Evolutionary conservation across 2,797 vertebrate species (phyloP).

Genomic region (Oreochromis mossambicus): DNA sequence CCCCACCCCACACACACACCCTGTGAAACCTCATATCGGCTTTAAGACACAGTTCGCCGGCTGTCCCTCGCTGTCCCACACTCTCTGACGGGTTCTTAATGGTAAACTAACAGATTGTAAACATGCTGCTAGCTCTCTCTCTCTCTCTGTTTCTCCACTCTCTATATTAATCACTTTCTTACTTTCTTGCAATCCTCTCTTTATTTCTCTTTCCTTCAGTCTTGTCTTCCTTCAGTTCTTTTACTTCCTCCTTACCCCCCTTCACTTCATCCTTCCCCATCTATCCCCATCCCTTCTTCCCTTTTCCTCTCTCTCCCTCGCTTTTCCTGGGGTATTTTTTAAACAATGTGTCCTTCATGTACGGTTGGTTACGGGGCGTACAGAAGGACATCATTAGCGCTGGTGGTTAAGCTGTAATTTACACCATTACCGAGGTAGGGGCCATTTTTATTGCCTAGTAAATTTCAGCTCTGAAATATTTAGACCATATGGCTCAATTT

Average conservation of each 20-base stretch:
- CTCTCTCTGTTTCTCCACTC: conserved; percentile 18
- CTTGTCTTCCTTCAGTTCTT: conserved; percentile 12
- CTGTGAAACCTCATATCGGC: conserved; percentile 36
- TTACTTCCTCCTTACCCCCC: conserved; percentile 77
- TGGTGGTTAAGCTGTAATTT: conserved; percentile 99
- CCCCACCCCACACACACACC: neutral
- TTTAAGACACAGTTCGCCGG: conserved; percentile 51
- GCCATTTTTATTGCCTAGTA: conserved; percentile 99
- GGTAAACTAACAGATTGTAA: conserved; percentile 97
- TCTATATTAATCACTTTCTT: conserved; percentile 34
- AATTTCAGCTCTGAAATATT: conserved; percentile 99
- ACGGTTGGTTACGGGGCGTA: conserved; percentile 98
- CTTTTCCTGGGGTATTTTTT: conserved; percentile 91
- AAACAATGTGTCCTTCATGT: conserved; percentile 99
- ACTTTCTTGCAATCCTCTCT: conserved; percentile 1
- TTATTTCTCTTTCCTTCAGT: neutral
- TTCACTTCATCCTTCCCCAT: conserved; percentile 82
- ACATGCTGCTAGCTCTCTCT: conserved; percentile 80
- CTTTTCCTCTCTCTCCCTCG: conserved; percentile 70
- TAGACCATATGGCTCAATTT: conserved; percentile 99
- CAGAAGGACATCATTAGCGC: conserved; percentile 99
- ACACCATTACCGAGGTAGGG: conserved; percentile 99
- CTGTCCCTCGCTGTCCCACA: conserved; percentile 82
- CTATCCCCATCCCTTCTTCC: conserved; percentile 70
- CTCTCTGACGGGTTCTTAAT: conserved; percentile 92